Evolutionary conservation across 2,113 vertebrate genomes (phyloP), one percentile per base, ranked within the genome.

Genomic region (Eurystomus gularis): DNA sequence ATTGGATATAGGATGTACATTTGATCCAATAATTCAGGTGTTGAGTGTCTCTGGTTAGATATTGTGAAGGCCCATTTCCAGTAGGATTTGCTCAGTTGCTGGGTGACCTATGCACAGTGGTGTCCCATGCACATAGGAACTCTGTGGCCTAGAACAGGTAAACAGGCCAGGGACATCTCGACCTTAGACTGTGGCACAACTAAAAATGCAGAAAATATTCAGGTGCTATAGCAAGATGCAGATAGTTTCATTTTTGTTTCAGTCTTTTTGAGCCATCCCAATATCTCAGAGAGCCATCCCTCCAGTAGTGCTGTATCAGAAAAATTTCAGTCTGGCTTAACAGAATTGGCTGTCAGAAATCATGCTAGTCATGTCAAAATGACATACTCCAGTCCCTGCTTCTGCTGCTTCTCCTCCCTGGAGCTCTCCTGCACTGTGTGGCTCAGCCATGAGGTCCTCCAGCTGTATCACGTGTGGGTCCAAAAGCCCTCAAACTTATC

Each of bases 311-410:
- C 23, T 64, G 1, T 55, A 44, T 66, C 23, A 49, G 21, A 86
- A 17, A 13, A 54, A 81, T 42, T 37, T 62, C 37, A 64, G 39
- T 33, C 20, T 2, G 2, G 1, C 83, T 75, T 78, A 23, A 4
- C 70, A 31, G 13, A 77, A 71, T 4, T 48, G 33, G 24, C n/a
- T 44, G 33, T 75, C 33, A 88, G 51, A 95, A 86, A 20, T 71
- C 7, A 3, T 5, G 2, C 10, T 31, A 24, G 35, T n/a, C n/a
- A n/a, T 25, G 25, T 39, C 9, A 77, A 95, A 73, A 90, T 28
- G 1, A 9, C 1, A 0, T 25, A 14, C 14, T 71, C 4, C 2
- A 1, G 57, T 80, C n/a, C 13, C 44, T 80, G 19, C 24, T 11
- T 87, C 20, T 79, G n/a, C 26, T 83, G 3, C 33, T 75, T 68